Percentiles rank a stretch among this genome's conserved stretches.
phyloP scores from a whole-genome alignment of 2,888 invertebrate genomes.

The Achlya flavicornis region DNA sequence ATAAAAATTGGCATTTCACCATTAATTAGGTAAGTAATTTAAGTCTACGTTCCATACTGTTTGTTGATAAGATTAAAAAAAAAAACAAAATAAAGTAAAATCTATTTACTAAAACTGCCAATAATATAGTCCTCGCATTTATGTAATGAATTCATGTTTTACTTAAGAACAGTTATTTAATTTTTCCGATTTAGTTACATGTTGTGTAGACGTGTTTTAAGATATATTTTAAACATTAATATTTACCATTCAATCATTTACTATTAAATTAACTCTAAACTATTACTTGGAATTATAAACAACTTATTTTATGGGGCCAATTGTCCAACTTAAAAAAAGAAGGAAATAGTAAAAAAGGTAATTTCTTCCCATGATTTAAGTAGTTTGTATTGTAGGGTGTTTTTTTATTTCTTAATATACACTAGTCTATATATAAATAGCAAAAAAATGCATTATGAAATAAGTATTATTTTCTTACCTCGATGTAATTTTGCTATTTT shows the following conservation, averaged over 20 bases:
- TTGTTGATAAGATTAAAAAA: slow-evolving; percentile 42
- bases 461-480: slow-evolving; percentile 44
- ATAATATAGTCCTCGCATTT: slow-evolving; percentile 78
- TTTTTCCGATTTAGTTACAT: slow-evolving; percentile 16
- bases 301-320: too few relatives aligned
- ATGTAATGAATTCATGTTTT: slow-evolving; percentile 45
- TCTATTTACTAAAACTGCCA: slow-evolving; percentile 63
- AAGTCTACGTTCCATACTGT: slow-evolving; percentile 61
- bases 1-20: slow-evolving; percentile 75
- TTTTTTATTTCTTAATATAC: slow-evolving; percentile 30
- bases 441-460: slow-evolving; percentile 20
- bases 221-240: too few relatives aligned
- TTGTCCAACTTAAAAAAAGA: too few relatives aligned
- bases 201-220: neutral
- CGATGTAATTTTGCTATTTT: slow-evolving; percentile 28
- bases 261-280: too few relatives aligned
- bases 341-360: too few relatives aligned
- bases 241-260: too few relatives aligned
- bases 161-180: slow-evolving; percentile 41
- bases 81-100: slow-evolving; percentile 49
- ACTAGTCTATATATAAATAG: slow-evolving; percentile 36
- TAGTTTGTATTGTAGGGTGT: neutral
- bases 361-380: neutral
- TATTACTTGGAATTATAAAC: too few relatives aligned
- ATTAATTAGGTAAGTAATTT: slow-evolving; percentile 52